phyloP scores from a whole-genome alignment of 2,888 invertebrate species.

The Nephrotoma appendiculata region DNA sequence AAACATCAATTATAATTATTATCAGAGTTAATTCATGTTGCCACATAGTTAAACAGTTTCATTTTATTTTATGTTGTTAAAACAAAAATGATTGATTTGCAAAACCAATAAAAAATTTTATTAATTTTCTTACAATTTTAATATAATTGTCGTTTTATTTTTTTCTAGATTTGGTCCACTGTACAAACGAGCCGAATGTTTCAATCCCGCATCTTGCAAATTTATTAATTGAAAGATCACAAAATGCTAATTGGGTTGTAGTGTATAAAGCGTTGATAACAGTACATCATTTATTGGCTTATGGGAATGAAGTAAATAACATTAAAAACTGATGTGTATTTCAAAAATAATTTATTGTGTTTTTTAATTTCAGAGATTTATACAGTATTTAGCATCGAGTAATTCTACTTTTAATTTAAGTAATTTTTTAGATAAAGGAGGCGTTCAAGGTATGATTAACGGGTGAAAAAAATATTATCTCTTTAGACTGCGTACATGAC shows the following conservation, averaged over 20 bases:
- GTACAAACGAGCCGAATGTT: slow-evolving; percentile 99
- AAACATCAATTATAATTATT: too few relatives aligned
- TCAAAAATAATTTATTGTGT: slow-evolving; percentile 13
- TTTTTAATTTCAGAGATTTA: slow-evolving; percentile 75
- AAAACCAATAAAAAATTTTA: neutral
- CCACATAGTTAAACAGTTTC: too few relatives aligned
- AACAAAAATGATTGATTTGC: too few relatives aligned
- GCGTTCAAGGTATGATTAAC: slow-evolving; percentile 71
- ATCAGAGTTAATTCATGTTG: too few relatives aligned
- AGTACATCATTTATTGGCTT: slow-evolving; percentile 97
- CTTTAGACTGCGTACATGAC: too few relatives aligned
- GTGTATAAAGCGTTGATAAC: slow-evolving; percentile 97
- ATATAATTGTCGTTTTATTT: slow-evolving; percentile 7
- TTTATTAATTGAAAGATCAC: slow-evolving; percentile 92
- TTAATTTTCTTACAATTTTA: slow-evolving; percentile 3
- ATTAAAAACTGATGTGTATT: neutral
- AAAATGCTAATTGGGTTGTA: slow-evolving; percentile 96
- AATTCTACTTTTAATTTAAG: slow-evolving; percentile 98
- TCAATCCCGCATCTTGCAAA: slow-evolving; percentile 99
- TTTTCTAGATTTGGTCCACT: slow-evolving; percentile 92
- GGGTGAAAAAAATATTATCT: neutral
- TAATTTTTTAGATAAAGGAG: slow-evolving; percentile 94
- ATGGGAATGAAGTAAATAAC: slow-evolving; percentile 92
- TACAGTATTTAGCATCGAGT: slow-evolving; percentile 98
- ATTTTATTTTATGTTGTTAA: too few relatives aligned